phyloP scores from a whole-genome alignment of 2,888 invertebrate genomes.

The Drosophila formosana region DNA sequence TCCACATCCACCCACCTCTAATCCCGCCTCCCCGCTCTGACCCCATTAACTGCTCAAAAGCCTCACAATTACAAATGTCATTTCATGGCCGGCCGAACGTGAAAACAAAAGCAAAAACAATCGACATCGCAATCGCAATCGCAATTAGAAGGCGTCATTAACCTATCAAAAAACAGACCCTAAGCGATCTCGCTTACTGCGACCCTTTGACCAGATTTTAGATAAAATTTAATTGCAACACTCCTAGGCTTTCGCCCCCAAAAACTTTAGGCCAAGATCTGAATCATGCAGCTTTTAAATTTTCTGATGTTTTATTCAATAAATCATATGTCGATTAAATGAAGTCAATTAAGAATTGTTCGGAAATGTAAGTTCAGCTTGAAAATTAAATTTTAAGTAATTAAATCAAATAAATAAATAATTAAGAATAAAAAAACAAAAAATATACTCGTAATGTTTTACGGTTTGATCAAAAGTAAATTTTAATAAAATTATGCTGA shows the following conservation, averaged over 20 bases:
- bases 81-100: slow-evolving; percentile 15
- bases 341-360: not conserved
- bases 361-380: not conserved
- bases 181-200: slow-evolving; percentile 15
- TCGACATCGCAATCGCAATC: not conserved
- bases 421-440: too few species aligned
- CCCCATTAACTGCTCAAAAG: not conserved
- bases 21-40: not conserved
- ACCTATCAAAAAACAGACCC: slow-evolving; percentile 14
- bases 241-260: not conserved
- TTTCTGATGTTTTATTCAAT: not conserved
- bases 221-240: slow-evolving; percentile 1
- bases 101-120: not conserved
- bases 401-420: too few species aligned
- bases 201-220: slow-evolving; percentile 20
- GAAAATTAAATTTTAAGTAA: not conserved
- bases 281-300: not conserved
- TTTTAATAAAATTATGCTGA: too few species aligned
- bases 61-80: slow-evolving; percentile 25
- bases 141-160: slow-evolving; percentile 37
- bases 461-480: too few species aligned
- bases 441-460: too few species aligned
- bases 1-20: not conserved
- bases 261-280: not conserved
- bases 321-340: not conserved